A percentile compares a stretch with the other conserved stretches of the same genome.
Conservation (phyloP, 2,888 invertebrate species). For the Emesis russula region DNA sequence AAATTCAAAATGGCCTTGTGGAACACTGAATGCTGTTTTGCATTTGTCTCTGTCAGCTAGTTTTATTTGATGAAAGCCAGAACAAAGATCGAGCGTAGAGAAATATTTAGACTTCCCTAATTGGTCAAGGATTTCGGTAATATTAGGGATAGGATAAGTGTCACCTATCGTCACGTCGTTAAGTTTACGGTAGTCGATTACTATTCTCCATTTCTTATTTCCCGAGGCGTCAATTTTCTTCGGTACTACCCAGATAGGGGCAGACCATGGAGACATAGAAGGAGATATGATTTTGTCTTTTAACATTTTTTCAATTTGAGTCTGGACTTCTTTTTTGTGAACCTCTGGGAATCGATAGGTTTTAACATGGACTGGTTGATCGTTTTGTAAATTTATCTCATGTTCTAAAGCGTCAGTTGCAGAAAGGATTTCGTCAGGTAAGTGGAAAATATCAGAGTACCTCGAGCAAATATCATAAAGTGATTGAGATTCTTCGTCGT, state of each 20-base stretch:
- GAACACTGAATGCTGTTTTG: constrained; percentile 26
- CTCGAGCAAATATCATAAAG: constrained; percentile 64
- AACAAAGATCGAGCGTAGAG: not conserved
- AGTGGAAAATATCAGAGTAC: constrained; percentile 78
- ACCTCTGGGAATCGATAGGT: constrained; percentile 80
- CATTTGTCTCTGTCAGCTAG: not conserved
- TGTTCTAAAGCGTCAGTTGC: constrained; percentile 62
- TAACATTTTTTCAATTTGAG: constrained; percentile 73
- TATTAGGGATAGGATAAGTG: not conserved
- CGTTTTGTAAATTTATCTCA: constrained; percentile 61
- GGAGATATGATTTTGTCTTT: constrained; percentile 5
- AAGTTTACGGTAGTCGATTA: not conserved
- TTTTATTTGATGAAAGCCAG: constrained; percentile 2
- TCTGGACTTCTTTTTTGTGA: constrained; percentile 77
- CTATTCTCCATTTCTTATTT: constrained; percentile 10
- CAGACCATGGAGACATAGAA: constrained; percentile 3
- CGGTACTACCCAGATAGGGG: constrained; percentile 18
- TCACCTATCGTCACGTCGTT: constrained; percentile 13
- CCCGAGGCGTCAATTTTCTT: not conserved
- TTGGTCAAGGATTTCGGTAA: not conserved
- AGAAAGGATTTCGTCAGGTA: constrained; percentile 63
- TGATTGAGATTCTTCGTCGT: constrained; percentile 64
- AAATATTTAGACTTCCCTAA: constrained; percentile 18
- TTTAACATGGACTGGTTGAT: constrained; percentile 64
- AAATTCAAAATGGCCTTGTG: not conserved